Evolutionary conservation across 2,113 vertebrate species (phyloP), one percentile per base, ranked within the genome.

Genomic region (Tenebrosternarchus preto): DNA sequence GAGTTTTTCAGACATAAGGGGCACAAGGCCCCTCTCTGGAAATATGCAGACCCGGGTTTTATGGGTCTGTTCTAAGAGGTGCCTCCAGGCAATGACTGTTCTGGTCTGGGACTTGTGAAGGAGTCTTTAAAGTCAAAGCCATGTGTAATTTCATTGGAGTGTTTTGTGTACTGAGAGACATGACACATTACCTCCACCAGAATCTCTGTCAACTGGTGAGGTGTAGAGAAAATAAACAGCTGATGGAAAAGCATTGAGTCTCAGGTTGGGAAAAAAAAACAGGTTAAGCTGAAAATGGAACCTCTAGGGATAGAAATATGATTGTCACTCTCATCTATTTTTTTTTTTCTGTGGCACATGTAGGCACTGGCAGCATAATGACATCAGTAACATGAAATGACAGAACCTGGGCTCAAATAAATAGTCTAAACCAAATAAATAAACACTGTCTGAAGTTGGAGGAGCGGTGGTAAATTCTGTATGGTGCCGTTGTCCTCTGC

Each of bases 401-500:
- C 59, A 27, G 20, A 83, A 80, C 60, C 50, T 72, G 67, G 9
- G 56, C 43, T 33, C 78, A 59, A 53, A 75, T 60, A 61, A 83
- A 76, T 22, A 72, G 31, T 68, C 78, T 43, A 70, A 78, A 69
- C 39, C 16, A 19, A 50, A 50, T 50, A 50, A 61, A 66, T 63
- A 22, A 55, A 67, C 19, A 56, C 60, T 67, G 24, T 39, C 24
- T 29, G 56, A 31, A 74, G 79, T 68, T 67, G 29, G 9, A 79
- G 27, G 33, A 43, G 25, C 53, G 61, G 77, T 67, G 81, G 76
- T 43, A 76, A 76, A 43, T 61, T 76, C 71, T 80, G 69, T 76
- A 74, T 67, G 71, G 77, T 82, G 59, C n/a, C n/a, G 72, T 80
- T 88, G 69, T 36, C 87, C 87, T 85, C 83, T 50, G 53, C 53